Conservation (phyloP, 2,113 vertebrate genomes). For the Paralichthys olivaceus region DNA sequence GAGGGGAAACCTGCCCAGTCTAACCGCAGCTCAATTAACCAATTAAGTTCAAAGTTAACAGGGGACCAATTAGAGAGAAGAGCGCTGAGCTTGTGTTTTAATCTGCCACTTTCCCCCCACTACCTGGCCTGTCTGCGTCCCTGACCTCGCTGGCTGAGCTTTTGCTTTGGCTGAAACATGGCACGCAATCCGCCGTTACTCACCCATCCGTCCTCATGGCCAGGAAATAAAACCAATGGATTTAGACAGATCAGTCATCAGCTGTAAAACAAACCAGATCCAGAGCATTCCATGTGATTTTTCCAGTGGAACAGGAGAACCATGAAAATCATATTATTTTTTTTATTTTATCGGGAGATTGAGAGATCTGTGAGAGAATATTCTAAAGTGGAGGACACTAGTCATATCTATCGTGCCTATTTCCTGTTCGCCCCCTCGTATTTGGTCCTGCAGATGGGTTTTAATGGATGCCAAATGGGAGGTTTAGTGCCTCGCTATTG, state of each 20-base stretch:
- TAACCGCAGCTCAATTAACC: slow-evolving; percentile 78
- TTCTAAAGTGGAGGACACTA: slow-evolving; percentile 21
- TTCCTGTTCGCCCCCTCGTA: slow-evolving; percentile 46
- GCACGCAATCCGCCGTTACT: slow-evolving; percentile 70
- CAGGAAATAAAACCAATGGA: slow-evolving; percentile 64
- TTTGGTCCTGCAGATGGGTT: slow-evolving; percentile 63
- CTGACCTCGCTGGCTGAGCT: slow-evolving; percentile 59
- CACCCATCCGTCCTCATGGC: slow-evolving; percentile 68
- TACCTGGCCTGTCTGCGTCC: slow-evolving; percentile 56
- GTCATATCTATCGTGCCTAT: slow-evolving; percentile 42
- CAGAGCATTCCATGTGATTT: slow-evolving; percentile 67
- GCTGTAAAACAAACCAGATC: slow-evolving; percentile 79
- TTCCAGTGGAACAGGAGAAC: slow-evolving; percentile 69
- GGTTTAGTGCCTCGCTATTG: slow-evolving; percentile 73
- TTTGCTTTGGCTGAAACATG: slow-evolving; percentile 64
- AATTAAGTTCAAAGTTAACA: slow-evolving; percentile 79
- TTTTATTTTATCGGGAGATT: slow-evolving; percentile 39
- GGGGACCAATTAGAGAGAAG: slow-evolving; percentile 71
- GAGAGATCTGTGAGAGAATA: slow-evolving; percentile 55
- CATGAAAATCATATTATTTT: slow-evolving; percentile 61
- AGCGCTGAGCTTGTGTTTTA: slow-evolving; percentile 69
- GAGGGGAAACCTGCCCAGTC: slow-evolving; percentile 73
- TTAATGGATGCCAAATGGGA: slow-evolving; percentile 74
- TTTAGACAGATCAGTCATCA: slow-evolving; percentile 78
- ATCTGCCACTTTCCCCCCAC: slow-evolving; percentile 42